These are phyloP conservation scores for Venturia canescens DNA, from an alignment of 1,140 invertebrate species.

Conservation along the genomic window DNA sequence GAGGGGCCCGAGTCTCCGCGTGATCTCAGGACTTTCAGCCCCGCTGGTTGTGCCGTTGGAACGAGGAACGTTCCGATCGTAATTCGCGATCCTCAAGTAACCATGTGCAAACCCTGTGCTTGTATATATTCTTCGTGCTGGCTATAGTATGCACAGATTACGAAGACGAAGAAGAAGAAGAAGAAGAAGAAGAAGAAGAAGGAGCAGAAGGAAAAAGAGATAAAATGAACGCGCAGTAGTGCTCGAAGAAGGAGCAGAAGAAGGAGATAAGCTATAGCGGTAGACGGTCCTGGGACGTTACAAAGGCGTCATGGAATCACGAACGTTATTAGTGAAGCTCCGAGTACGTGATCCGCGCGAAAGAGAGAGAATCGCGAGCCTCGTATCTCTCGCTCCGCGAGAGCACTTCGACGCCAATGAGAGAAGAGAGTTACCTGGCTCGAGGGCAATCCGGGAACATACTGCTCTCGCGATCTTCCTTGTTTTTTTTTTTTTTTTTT, in stretches of 20 bases:
- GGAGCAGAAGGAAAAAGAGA: background rate
- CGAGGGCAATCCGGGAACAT: conserved; percentile 42
- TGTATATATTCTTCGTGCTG: conserved; percentile 30
- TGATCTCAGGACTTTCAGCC: conserved; percentile 31
- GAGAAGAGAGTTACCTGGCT: conserved; percentile 33
- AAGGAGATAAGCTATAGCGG: conserved; percentile 32
- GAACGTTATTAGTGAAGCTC: conserved; percentile 66
- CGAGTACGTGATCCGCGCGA: conserved; percentile 58
- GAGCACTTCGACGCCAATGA: conserved; percentile 45
- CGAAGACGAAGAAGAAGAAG: conserved; percentile 19
- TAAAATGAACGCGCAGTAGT: no score
- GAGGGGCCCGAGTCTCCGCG: conserved; percentile 15
- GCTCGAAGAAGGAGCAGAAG: background rate
- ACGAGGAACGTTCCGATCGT: conserved; percentile 37
- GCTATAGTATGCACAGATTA: background rate
- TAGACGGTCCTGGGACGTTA: conserved; percentile 37
- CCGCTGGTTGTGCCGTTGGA: conserved; percentile 38
- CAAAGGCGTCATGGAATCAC: conserved; percentile 67
- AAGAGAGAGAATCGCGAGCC: conserved; percentile 20
- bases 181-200: conserved; percentile 13
- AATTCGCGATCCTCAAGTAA: conserved; percentile 43
- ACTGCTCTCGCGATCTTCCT: conserved; percentile 35
- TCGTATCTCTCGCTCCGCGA: conserved; percentile 10
- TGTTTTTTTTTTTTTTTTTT: conserved; percentile 21
- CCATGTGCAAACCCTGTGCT: conserved; percentile 16